phyloP scores from a whole-genome alignment of 2,113 vertebrate species.

The Larimichthys crocea region DNA sequence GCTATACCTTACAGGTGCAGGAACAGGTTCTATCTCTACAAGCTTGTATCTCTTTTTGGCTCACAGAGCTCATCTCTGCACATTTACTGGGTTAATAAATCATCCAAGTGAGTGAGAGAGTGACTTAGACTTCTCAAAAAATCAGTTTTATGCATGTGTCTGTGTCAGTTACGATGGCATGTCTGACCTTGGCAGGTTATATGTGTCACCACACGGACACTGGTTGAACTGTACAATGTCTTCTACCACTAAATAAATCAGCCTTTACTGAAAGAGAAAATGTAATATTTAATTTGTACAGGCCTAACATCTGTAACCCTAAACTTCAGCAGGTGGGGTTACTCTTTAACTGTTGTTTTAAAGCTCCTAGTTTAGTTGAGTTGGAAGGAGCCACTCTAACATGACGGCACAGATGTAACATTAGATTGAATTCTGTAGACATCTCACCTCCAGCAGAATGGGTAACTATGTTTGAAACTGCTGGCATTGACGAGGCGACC shows the following conservation, averaged over 20 bases:
- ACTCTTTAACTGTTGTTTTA: neutral
- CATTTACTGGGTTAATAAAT: conserved; percentile 67
- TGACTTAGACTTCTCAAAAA: conserved; percentile 29
- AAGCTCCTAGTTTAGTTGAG: conserved; percentile 12
- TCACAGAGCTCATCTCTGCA: conserved; percentile 34
- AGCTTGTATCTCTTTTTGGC: neutral
- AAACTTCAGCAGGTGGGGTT: neutral
- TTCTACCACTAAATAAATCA: neutral
- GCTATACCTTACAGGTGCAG: neutral
- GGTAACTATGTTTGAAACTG: conserved; percentile 93
- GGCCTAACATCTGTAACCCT: conserved; percentile 1
- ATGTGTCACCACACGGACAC: conserved; percentile 5
- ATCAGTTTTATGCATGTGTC: neutral
- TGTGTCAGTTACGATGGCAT: neutral
- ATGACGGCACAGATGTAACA: neutral
- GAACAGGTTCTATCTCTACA: neutral
- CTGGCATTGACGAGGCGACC: conserved; percentile 88
- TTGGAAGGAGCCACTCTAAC: neutral
- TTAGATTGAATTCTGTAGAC: neutral
- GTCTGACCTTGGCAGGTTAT: conserved; percentile 13
- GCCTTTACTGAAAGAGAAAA: neutral
- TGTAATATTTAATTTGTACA: conserved; percentile 3
- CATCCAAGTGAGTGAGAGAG: conserved; percentile 16
- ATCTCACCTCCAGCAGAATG: conserved; percentile 98
- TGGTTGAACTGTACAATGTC: neutral